Base-by-base conservation (phyloP, 2,113 vertebrate species). In the Prinia subflava region DNA sequence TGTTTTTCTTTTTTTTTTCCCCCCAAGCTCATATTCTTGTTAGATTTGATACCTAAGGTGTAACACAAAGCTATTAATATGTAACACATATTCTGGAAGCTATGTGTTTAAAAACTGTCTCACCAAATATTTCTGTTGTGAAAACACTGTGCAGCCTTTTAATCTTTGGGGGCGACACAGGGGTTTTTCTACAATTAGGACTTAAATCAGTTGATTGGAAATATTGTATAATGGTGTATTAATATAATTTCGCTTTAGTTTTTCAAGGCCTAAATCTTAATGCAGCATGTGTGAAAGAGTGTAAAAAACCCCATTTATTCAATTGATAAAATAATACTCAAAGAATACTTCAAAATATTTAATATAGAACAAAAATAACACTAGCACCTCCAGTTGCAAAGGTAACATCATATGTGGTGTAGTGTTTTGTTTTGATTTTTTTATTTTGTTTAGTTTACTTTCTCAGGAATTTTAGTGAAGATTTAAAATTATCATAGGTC, bases 401-500 rank as follows among this genome's bases (percentile, higher is more conserved):
- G 89, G 89, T 97, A 92, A 89, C 76, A 64, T 83, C 55, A 92
- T 28, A 37, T n/a, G 39, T 63, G 25, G 15, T 53, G 9, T 65
- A 17, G 3, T 59, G 13, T 39, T 37, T 57, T 30, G 8, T 27
- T 67, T 23, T 13, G 35, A 5, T 20, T 37, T 65, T 65, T 30
- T 49, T 25, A 3, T 39, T 64, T 57, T 56, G 6, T 75, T 49
- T 87, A 79, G 6, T 75, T 49, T 87, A 81, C 47, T 90, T 94
- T 82, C 55, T 82, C 23, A 74, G 80, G 85, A 95, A 97, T 97
- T 97, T 97, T 95, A 95, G 88, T 91, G 95, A 96, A 97, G 97
- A 97, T 94, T 97, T 97, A 94, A 92, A 97, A 97, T 98, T 98
- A 98, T 96, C 96, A 97, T 96, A 98, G 96, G 92, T 92, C 93